Evolutionary conservation across 2,113 vertebrate species (phyloP), one percentile per base, ranked within the genome.

Genomic region (Cyprinodon tularosa): DNA sequence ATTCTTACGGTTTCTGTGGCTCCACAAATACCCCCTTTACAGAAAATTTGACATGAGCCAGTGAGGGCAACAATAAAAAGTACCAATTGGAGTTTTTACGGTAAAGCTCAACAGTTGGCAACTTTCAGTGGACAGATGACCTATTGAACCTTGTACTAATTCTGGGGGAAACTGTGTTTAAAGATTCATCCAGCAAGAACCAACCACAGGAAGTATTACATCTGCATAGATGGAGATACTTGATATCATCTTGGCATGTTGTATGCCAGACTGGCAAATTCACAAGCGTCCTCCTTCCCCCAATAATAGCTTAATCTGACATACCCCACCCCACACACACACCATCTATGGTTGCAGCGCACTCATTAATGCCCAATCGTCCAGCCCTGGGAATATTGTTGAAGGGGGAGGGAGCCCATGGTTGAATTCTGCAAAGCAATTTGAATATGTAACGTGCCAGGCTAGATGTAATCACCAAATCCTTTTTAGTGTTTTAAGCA

Each of bases 311-410:
- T 93, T 93, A 92, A 93, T 94, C 90, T 89, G 81, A 87, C 89
- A 87, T 90, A 90, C 87, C 90, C 89, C 84, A 29, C 29, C 29
- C 29, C 29, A 29, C 29, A 29, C 29, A 29, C 50, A 20, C 42
- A 84, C 83, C 71, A 88, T 86, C 83, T 81, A 81, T 83, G 75
- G 90, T 80, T 87, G 84, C 80, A 83, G 84, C 88, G 86, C 88
- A 78, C 93, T 94, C 92, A 94, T 94, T 94, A 94, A 93, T 91
- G 90, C 91, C 91, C 91, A 78, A 83, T 88, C 69, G 88, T 89
- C 89, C 87, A 86, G 89, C 86, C 82, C 78, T 48, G 84, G 86
- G 85, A 89, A 89, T 77, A 75, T 87, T 87, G 91, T 91, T 72
- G 36, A 78, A 86, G 80, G 89, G 88, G 88, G 88, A 85, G 88